A percentile compares a stretch with the other conserved stretches of the same genome.
These are phyloP conservation scores for Eristalis pertinax DNA, from an alignment of 2,888 invertebrate species.

Conservation along the genomic window DNA sequence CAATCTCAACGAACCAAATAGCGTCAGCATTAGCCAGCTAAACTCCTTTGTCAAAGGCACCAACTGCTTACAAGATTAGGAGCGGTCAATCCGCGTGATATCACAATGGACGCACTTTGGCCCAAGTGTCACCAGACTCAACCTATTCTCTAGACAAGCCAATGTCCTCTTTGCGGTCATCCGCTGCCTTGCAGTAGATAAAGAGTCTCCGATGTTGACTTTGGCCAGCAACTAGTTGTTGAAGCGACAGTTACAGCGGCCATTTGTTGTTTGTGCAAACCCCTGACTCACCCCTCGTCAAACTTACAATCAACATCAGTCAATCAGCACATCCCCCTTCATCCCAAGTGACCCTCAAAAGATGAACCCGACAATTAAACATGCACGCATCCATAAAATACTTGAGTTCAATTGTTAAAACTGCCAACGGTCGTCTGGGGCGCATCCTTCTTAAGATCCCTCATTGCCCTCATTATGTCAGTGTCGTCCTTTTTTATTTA, in stretches of 20 bases:
- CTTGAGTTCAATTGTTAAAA: slow-evolving; percentile 34
- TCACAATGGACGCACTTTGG: no score
- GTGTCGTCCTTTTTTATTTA: slow-evolving; percentile 22
- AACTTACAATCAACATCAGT: neutral
- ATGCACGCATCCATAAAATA: slow-evolving; percentile 44
- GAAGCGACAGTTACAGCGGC: neutral
- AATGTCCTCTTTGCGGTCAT: no score
- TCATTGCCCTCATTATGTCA: slow-evolving; percentile 52
- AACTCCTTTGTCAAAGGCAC: no score
- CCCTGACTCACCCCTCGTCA: neutral
- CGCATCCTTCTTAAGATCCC: slow-evolving; percentile 57
- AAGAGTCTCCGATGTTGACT: neutral
- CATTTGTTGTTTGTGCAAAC: no score
- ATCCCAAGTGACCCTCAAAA: slow-evolving; percentile 21
- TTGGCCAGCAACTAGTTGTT: neutral
- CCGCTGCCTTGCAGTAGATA: no score
- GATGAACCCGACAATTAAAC: slow-evolving; percentile 47
- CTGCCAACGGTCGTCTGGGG: slow-evolving; percentile 27
- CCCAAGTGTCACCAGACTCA: no score
- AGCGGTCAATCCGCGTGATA: no score
- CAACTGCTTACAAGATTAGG: no score
- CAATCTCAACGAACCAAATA: no score
- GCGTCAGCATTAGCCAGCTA: no score
- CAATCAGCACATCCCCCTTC: neutral
- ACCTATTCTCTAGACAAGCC: no score